These are phyloP conservation scores for Tachystola acroxantha DNA, from an alignment of 2,888 invertebrate genomes.

Conservation along the genomic window DNA sequence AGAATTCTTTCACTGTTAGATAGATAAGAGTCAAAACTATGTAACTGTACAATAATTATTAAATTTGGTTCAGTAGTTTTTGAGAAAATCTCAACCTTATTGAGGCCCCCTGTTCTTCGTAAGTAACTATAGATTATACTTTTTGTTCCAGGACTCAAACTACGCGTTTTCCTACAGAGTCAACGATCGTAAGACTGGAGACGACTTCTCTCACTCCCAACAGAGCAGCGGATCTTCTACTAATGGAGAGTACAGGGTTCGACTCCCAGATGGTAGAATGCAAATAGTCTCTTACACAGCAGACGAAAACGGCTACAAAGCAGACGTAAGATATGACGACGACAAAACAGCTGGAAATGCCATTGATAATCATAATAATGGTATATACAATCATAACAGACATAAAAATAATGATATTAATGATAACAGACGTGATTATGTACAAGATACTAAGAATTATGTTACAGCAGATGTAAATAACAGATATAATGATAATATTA, in stretches of 20 bases:
- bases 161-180: conserved; percentile 84
- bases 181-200: conserved; percentile 79
- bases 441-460: conserved; percentile 16
- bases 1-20: too few relatives aligned
- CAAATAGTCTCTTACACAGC: conserved; percentile 83
- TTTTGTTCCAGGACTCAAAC: conserved; percentile 60
- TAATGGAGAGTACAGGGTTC: conserved; percentile 82
- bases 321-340: conserved; percentile 80
- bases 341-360: conserved; percentile 28
- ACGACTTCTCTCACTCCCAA: conserved; percentile 83
- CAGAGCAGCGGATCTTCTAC: conserved; percentile 80
- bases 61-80: too few relatives aligned
- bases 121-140: too few relatives aligned
- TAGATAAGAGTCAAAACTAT: too few relatives aligned
- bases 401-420: too few relatives aligned
- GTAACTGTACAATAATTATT: too few relatives aligned
- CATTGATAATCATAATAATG: conserved; percentile 21
- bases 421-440: conserved; percentile 9
- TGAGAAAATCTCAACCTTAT: too few relatives aligned
- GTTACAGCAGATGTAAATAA: not conserved
- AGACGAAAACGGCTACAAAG: conserved; percentile 82
- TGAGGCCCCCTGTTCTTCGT: too few relatives aligned
- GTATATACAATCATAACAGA: conserved; percentile 14
- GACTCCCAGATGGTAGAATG: conserved; percentile 81
- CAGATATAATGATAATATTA: not conserved